Conservation (phyloP, 2,113 vertebrate species). For the Forbesichthys papilliferus region DNA sequence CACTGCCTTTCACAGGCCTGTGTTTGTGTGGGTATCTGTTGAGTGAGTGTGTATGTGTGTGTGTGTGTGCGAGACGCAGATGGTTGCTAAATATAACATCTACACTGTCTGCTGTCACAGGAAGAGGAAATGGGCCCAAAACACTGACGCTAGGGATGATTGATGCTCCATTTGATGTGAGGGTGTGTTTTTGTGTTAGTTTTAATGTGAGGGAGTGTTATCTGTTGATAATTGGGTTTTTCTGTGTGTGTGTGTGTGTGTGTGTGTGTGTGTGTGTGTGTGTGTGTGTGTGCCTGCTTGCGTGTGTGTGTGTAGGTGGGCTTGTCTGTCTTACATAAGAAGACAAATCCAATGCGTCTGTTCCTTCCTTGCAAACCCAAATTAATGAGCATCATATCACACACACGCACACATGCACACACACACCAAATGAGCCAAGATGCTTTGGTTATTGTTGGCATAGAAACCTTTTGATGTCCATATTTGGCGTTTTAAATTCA, state of each 20-base stretch:
- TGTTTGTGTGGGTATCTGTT: background rate
- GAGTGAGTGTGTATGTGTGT: background rate
- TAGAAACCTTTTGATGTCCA: conserved; percentile 38
- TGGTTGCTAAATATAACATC: conserved; percentile 52
- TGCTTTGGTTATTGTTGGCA: conserved; percentile 35
- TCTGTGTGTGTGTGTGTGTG: background rate
- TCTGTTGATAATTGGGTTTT: background rate
- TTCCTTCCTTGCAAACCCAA: conserved; percentile 1
- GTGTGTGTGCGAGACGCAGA: conserved; percentile 25
- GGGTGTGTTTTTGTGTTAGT: conserved; percentile 13
- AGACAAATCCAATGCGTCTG: conserved; percentile 1
- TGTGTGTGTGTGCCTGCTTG: background rate
- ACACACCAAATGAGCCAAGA: conserved; percentile 18
- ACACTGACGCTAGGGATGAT: conserved; percentile 36
- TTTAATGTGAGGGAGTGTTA: background rate
- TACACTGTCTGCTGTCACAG: conserved; percentile 38
- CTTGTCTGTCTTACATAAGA: conserved; percentile 8
- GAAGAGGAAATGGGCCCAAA: conserved; percentile 62
- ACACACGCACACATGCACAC: background rate
- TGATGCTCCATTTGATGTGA: conserved; percentile 6
- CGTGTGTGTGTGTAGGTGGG: conserved; percentile 5
- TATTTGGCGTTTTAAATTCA: conserved; percentile 12
- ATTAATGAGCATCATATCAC: conserved; percentile 3
- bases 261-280: background rate
- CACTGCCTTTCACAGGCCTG: background rate